These are phyloP conservation scores for Synanthedon tipuliformis DNA, from an alignment of 2,888 invertebrate genomes.

Conservation along the genomic window DNA sequence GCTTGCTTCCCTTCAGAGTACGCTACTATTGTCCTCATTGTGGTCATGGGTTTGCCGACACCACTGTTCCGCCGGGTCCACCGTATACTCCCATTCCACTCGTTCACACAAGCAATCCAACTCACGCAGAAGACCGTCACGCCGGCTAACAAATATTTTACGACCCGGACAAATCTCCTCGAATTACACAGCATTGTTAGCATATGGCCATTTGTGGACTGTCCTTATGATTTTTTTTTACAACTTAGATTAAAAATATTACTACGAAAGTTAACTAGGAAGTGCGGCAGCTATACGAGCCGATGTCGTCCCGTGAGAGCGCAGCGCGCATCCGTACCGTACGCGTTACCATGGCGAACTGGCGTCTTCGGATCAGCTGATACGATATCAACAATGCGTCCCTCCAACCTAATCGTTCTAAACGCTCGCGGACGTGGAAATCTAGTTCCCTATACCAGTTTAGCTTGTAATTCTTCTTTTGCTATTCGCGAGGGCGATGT, in stretches of 20 bases:
- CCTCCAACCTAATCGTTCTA: conserved; percentile 58
- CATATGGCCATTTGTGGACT: conserved; percentile 7
- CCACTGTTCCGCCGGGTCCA: conserved; percentile 29
- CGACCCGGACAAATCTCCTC: conserved; percentile 42
- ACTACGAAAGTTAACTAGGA: neutral
- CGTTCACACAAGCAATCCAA: conserved; percentile 54
- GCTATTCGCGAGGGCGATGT: conserved; percentile 20
- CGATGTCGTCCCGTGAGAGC: conserved; percentile 19
- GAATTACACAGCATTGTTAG: conserved; percentile 33
- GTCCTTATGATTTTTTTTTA: neutral
- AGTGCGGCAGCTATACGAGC: conserved; percentile 15
- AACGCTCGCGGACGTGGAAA: conserved; percentile 51
- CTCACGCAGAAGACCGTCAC: conserved; percentile 54
- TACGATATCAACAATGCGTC: conserved; percentile 63
- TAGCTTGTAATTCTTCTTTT: conserved; percentile 32
- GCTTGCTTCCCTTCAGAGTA: conserved; percentile 70
- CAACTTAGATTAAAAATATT: no score
- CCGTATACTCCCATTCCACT: conserved; percentile 43
- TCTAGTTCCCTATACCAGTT: conserved; percentile 62
- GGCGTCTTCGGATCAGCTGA: conserved; percentile 56
- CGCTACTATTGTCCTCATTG: conserved; percentile 71
- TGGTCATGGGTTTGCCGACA: conserved; percentile 23
- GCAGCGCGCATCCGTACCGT: conserved; percentile 52
- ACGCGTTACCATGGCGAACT: conserved; percentile 62
- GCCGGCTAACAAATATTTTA: conserved; percentile 48